Conservation (phyloP, 2,888 invertebrate species). For the Napeogenes sylphis region DNA sequence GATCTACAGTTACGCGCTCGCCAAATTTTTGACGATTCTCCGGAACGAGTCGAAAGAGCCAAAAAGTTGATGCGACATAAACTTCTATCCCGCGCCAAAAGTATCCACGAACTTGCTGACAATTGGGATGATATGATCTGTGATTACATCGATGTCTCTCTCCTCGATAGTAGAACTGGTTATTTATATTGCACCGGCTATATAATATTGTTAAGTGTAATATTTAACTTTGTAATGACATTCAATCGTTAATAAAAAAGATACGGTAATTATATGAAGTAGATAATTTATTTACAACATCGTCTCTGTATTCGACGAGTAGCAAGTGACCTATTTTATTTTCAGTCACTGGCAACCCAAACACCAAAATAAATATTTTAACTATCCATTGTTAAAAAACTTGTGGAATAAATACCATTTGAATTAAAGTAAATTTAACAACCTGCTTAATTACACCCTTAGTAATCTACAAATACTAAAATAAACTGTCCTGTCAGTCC, state of each 20-base stretch:
- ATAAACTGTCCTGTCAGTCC: too few species aligned
- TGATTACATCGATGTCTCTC: conserved; percentile 59
- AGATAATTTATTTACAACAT: too few species aligned
- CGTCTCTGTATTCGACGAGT: too few species aligned
- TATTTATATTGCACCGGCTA: not conserved
- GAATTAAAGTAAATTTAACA: too few species aligned
- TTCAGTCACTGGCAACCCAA: too few species aligned
- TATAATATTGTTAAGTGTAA: conserved; percentile 1
- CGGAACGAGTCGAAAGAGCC: conserved; percentile 46
- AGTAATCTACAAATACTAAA: too few species aligned
- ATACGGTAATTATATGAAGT: not conserved
- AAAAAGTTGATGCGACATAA: conserved; percentile 61
- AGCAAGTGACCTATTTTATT: too few species aligned
- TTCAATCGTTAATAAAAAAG: not conserved
- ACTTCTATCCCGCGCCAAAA: conserved; percentile 50
- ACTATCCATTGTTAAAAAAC: too few species aligned
- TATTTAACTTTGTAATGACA: conserved; percentile 4
- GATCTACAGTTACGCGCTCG: conserved; percentile 43
- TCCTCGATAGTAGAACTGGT: conserved; percentile 36
- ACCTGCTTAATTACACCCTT: too few species aligned
- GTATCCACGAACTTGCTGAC: conserved; percentile 58
- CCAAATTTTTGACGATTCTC: conserved; percentile 45
- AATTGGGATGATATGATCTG: conserved; percentile 66
- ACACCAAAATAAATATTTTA: too few species aligned
- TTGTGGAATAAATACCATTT: too few species aligned